These are phyloP conservation scores for Trichogramma dendrolimi DNA, from an alignment of 2,888 invertebrate species.

Conservation along the genomic window DNA sequence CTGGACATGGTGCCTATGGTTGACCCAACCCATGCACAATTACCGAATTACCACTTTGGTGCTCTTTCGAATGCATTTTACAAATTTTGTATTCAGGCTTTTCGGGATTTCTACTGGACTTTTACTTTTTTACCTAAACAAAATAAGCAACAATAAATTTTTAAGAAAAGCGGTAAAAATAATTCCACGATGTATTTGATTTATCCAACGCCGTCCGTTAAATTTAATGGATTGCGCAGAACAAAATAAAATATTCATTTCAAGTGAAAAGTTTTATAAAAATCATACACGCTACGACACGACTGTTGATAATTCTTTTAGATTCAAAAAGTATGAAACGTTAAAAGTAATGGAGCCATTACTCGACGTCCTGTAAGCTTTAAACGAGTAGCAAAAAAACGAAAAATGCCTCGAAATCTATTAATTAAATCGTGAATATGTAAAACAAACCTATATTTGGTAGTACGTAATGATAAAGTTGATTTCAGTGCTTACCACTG, in stretches of 20 bases:
- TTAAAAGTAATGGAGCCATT: conserved; percentile 20
- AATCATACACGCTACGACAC: not conserved
- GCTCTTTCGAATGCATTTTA: conserved; percentile 13
- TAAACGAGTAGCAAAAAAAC: conserved; percentile 20
- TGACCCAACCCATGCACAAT: conserved; percentile 17
- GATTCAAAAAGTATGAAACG: conserved; percentile 11
- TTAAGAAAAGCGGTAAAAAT: conserved; percentile 9
- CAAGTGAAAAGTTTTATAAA: not conserved
- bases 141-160: not conserved
- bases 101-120: no score
- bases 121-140: no score
- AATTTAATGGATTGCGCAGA: not conserved
- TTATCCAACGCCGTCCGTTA: conserved; percentile 40
- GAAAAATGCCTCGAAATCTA: conserved; percentile 20
- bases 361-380: conserved; percentile 30
- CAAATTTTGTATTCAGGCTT: no score
- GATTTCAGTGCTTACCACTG: no score
- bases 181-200: conserved; percentile 26
- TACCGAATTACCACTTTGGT: conserved; percentile 2
- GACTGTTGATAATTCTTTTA: conserved; percentile 10
- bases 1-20: conserved; percentile 6
- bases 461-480: no score
- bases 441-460: no score
- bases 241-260: conserved; percentile 24
- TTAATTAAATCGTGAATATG: not conserved